Conservation (phyloP, 2,888 invertebrate genomes). For the Cancer borealis region DNA sequence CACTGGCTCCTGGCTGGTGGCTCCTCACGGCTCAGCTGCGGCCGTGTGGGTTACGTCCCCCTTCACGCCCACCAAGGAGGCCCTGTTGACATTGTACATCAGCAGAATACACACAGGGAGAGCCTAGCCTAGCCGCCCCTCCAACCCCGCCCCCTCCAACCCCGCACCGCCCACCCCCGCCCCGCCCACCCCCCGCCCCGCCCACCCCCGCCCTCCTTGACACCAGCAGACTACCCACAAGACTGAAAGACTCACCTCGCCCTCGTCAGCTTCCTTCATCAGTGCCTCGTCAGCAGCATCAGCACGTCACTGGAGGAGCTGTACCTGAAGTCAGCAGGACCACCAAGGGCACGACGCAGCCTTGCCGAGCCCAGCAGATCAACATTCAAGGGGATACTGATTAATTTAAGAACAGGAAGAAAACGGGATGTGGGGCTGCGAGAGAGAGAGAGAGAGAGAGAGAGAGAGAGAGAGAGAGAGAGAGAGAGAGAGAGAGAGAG, state of each 20-base stretch:
- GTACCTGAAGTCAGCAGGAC: not conserved
- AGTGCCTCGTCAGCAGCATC: not conserved
- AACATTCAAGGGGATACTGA: not conserved
- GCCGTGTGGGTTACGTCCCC: constrained; percentile 52
- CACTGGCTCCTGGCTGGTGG: not conserved
- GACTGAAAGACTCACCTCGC: not conserved
- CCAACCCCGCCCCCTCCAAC: not conserved
- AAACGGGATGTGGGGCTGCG: not conserved
- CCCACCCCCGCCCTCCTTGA: not conserved
- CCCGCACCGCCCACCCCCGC: not conserved
- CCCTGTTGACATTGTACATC: constrained; percentile 62
- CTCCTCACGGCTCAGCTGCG: not conserved
- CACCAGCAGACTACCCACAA: too few species aligned
- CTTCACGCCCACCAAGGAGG: constrained; percentile 46
- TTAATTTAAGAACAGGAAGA: not conserved
- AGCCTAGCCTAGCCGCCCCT: not conserved
- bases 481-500: constrained; percentile 45
- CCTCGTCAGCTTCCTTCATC: not conserved
- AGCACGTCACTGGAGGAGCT: not conserved
- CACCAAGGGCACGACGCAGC: not conserved
- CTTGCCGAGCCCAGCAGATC: not conserved
- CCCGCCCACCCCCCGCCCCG: not conserved
- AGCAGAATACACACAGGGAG: constrained; percentile 65
- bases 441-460: constrained; percentile 36
- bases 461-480: constrained; percentile 44